Percentiles rank a stretch among this genome's conserved stretches.
These are phyloP conservation scores for Bos javanicus DNA, from an alignment of 2,113 vertebrate genomes.

Conservation along the genomic window DNA sequence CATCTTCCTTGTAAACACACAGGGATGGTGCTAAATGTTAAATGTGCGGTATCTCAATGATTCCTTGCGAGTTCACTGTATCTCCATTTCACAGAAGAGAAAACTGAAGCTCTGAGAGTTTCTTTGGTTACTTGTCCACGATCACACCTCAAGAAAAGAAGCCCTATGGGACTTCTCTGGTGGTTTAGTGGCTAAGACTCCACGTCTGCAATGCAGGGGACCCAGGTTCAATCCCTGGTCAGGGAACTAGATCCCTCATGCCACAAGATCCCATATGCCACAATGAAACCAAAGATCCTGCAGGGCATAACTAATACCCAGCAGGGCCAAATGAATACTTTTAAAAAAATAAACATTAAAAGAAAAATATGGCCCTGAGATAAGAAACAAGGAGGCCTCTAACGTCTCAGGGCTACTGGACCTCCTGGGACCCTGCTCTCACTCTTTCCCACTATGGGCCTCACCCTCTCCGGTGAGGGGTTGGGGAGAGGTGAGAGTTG, in stretches of 20 bases:
- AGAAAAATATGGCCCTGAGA: background rate
- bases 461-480: background rate
- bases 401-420: background rate
- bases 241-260: background rate
- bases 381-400: background rate
- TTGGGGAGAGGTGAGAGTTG: background rate
- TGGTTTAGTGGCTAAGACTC: background rate
- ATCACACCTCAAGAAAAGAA: background rate
- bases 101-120: background rate
- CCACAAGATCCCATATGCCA: background rate
- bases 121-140: background rate
- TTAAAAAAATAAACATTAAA: background rate
- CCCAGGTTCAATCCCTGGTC: background rate
- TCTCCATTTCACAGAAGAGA: background rate
- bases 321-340: background rate
- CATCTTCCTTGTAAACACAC: background rate
- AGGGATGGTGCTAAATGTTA: background rate
- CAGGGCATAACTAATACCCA: background rate
- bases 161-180: background rate
- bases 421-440: background rate
- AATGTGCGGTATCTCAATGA: background rate
- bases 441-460: background rate
- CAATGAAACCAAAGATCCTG: background rate
- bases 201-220: rapidly evolving
- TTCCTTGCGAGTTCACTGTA: background rate